Evolutionary conservation across 2,888 invertebrate species (phyloP).

Genomic region (Abrostola triplasia): DNA sequence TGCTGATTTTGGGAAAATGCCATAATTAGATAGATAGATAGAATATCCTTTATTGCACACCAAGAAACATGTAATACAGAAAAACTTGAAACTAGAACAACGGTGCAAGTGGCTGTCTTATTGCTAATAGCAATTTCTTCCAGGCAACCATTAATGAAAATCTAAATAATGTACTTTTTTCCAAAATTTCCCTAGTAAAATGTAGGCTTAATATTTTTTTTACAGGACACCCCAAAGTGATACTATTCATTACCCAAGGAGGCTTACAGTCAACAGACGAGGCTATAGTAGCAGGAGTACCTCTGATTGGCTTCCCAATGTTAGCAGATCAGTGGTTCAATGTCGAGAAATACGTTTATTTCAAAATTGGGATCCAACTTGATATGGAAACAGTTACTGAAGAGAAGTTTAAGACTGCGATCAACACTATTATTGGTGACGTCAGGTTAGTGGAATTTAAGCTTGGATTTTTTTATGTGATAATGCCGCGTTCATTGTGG

Average conservation of each 20-base stretch:
- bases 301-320: conserved; percentile 74
- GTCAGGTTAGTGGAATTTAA: conserved; percentile 55
- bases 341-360: conserved; percentile 58
- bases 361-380: conserved; percentile 57
- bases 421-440: conserved; percentile 55
- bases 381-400: conserved; percentile 56
- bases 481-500: no score
- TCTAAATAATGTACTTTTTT: no score
- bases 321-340: conserved; percentile 75
- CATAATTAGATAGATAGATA: no score
- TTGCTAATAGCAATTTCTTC: no score
- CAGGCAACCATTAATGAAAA: no score
- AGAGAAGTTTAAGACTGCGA: conserved; percentile 53
- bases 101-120: no score
- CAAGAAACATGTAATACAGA: no score
- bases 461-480: no score
- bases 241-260: conserved; percentile 79
- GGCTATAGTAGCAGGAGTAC: conserved; percentile 71
- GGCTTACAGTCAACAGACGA: conserved; percentile 79
- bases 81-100: no score
- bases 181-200: no score
- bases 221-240: conserved; percentile 77
- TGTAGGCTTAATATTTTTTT: conserved; percentile 66
- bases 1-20: no score
- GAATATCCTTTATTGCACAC: no score